Conservation (phyloP, 2,113 vertebrate species). For the Ictalurus punctatus region DNA sequence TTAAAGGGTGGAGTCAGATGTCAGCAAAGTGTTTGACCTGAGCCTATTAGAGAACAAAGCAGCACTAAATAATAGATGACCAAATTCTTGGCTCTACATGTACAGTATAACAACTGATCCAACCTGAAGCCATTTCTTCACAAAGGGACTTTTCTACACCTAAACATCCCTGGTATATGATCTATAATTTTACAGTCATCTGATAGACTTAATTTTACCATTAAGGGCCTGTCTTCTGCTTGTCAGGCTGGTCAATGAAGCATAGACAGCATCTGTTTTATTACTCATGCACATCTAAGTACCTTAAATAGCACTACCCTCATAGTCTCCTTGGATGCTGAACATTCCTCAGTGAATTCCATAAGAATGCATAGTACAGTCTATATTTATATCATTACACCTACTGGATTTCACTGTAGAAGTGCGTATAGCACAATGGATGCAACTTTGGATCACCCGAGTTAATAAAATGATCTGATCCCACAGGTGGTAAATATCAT, state of each 20-base stretch:
- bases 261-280: neutral
- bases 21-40: slow-evolving; percentile 50
- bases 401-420: neutral
- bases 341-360: neutral
- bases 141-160: neutral
- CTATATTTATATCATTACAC: neutral
- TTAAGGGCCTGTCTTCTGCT: neutral
- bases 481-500: neutral
- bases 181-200: neutral
- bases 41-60: slow-evolving; percentile 67
- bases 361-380: neutral
- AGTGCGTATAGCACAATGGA: neutral
- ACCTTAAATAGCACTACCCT: neutral
- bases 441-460: neutral
- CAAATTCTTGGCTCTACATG: slow-evolving; percentile 60
- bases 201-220: neutral
- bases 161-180: neutral
- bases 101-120: slow-evolving; percentile 62
- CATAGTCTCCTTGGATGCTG: neutral
- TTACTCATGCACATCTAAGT: neutral
- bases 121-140: slow-evolving; percentile 55
- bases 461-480: neutral
- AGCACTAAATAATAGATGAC: slow-evolving; percentile 65
- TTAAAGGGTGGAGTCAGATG: slow-evolving; percentile 55
- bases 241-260: neutral